A percentile compares a stretch with the other conserved stretches of the same genome.
Evolutionary conservation across 2,113 vertebrate genomes (phyloP).

Genomic region (Onychostoma macrolepis): DNA sequence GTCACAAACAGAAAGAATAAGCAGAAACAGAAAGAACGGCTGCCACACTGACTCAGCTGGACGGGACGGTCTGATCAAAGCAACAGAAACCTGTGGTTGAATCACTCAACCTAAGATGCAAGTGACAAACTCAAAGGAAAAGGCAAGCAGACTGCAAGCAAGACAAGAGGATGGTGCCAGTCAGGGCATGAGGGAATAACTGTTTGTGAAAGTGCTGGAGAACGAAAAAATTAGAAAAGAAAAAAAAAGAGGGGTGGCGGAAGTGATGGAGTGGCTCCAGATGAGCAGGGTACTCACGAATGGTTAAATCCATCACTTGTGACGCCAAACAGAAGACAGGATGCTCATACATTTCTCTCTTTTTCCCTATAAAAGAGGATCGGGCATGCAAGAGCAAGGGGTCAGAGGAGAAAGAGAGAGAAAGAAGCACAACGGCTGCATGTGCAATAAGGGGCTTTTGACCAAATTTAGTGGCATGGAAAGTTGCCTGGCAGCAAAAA

Average conservation of each 20-base stretch:
- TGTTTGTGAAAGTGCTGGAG: conserved; percentile 1
- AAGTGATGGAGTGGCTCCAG: conserved; percentile 63
- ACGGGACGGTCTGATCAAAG: conserved; percentile 37
- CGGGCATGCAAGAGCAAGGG: conserved; percentile 97
- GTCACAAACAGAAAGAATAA: conserved; percentile 87
- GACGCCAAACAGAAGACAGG: conserved; percentile 99
- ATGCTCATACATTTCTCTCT: conserved; percentile 99
- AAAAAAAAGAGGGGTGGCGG: conserved; percentile 30
- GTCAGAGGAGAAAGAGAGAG: conserved; percentile 91
- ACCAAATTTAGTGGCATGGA: conserved; percentile 68
- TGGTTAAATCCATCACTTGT: conserved; percentile 99
- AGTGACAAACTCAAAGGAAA: conserved; percentile 83
- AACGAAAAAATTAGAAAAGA: not conserved
- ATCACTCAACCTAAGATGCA: conserved; percentile 84
- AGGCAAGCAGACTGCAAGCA: conserved; percentile 81
- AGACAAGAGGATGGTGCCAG: conserved; percentile 74
- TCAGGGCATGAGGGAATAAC: conserved; percentile 64
- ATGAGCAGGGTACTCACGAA: conserved; percentile 99
- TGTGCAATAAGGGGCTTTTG: conserved; percentile 77
- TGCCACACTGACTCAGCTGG: conserved; percentile 77
- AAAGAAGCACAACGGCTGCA: conserved; percentile 75
- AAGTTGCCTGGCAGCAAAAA: not conserved
- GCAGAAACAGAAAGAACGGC: conserved; percentile 55
- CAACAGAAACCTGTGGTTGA: conserved; percentile 72
- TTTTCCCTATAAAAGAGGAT: conserved; percentile 99